These are phyloP conservation scores for Apteryx mantelli DNA, from an alignment of 2,113 vertebrate species.

Conservation along the genomic window DNA sequence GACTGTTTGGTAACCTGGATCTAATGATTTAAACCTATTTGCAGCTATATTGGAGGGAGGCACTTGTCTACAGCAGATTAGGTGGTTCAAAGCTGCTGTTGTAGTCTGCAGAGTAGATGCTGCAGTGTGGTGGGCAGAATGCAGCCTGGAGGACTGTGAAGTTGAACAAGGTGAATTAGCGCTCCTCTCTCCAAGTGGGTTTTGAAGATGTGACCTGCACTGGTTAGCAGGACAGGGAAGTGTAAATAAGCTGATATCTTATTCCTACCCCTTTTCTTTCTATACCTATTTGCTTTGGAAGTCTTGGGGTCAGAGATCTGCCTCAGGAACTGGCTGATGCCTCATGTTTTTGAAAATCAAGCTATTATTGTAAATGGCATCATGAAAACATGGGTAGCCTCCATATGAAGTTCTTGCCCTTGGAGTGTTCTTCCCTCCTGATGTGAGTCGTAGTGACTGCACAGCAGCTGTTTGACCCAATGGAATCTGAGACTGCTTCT, in stretches of 20 bases:
- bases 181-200: background rate
- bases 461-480: slow-evolving; percentile 23
- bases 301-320: background rate
- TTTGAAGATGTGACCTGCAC: background rate
- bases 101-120: background rate
- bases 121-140: background rate
- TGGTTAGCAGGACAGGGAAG: background rate
- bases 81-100: background rate
- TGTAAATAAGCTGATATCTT: background rate
- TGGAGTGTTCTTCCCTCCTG: slow-evolving; percentile 29
- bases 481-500: background rate
- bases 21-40: slow-evolving; percentile 65
- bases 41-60: slow-evolving; percentile 9
- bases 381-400: background rate
- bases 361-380: background rate
- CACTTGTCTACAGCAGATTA: background rate
- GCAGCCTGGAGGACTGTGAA: background rate
- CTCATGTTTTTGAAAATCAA: background rate
- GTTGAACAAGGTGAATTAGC: background rate
- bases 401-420: background rate
- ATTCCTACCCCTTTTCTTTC: background rate
- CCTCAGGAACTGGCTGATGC: slow-evolving; percentile 2
- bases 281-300: background rate
- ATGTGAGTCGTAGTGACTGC: slow-evolving; percentile 33
- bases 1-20: slow-evolving; percentile 66